These are phyloP conservation scores for Phocides pigmalion DNA, from an alignment of 1,140 invertebrate species.

Conservation along the genomic window DNA sequence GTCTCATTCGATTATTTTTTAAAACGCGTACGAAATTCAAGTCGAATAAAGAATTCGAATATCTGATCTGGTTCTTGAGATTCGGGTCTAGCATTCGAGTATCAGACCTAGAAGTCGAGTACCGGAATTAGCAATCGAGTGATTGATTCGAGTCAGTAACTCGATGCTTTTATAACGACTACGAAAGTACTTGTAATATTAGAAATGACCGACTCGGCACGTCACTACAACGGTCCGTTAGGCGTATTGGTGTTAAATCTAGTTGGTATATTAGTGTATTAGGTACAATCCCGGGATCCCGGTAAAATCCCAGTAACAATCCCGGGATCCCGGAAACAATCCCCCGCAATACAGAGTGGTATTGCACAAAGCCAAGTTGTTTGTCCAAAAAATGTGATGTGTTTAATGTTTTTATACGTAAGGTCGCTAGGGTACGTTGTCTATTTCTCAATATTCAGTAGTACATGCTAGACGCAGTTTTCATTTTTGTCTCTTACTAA, in stretches of 20 bases:
- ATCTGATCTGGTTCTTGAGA: too few relatives aligned
- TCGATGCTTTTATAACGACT: too few relatives aligned
- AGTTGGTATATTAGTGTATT: conserved; percentile 61
- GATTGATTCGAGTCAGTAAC: too few relatives aligned
- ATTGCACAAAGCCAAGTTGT: conserved; percentile 55
- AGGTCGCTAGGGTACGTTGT: conserved; percentile 64
- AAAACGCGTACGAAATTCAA: too few relatives aligned
- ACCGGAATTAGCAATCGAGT: too few relatives aligned
- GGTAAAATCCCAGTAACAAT: conserved; percentile 31
- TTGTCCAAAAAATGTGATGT: conserved; percentile 75
- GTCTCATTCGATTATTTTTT: too few relatives aligned
- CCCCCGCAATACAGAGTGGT: conserved; percentile 42
- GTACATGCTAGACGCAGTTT: conserved; percentile 79
- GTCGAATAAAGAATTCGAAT: too few relatives aligned
- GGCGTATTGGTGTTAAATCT: conserved; percentile 74
- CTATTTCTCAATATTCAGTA: conserved; percentile 68
- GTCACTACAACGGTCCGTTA: too few relatives aligned
- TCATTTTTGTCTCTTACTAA: conserved; percentile 73
- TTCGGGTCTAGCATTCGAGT: too few relatives aligned
- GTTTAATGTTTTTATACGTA: conserved; percentile 71
- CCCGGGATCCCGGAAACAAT: conserved; percentile 10
- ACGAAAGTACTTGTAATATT: too few relatives aligned
- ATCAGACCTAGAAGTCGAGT: too few relatives aligned
- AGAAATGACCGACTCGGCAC: too few relatives aligned
- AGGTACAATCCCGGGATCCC: conserved; percentile 34